Conservation (phyloP, 2,888 invertebrate genomes). For the Chymomyza procnemis region DNA sequence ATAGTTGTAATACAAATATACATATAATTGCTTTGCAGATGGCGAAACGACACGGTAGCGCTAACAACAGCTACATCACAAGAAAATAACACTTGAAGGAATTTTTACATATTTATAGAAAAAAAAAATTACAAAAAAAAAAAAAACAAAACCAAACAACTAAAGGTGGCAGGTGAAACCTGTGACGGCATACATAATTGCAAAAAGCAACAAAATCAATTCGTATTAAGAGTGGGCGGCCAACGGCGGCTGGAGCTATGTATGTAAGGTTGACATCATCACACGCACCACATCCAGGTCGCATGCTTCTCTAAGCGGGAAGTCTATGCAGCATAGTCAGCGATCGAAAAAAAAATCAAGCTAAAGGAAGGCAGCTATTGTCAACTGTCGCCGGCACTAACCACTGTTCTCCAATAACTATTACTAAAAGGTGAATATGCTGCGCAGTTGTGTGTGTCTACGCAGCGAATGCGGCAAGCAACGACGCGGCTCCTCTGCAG, state of each 20-base stretch:
- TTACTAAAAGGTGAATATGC: conserved; percentile 57
- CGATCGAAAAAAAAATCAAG: conserved; percentile 1
- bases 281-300: conserved; percentile 3
- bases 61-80: not conserved
- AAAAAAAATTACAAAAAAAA: not conserved
- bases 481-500: conserved; percentile 78
- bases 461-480: conserved; percentile 72
- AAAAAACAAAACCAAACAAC: not conserved
- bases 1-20: not conserved
- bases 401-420: not conserved
- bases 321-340: not conserved
- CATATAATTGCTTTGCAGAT: not conserved
- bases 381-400: too few species aligned
- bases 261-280: not conserved
- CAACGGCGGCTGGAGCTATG: not conserved
- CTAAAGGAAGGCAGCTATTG: not conserved
- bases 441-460: conserved; percentile 78
- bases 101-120: not conserved
- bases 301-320: conserved; percentile 11
- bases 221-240: conserved; percentile 38
- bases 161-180: not conserved
- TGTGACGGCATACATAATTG: not conserved
- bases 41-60: not conserved
- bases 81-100: not conserved
- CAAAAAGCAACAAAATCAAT: conserved; percentile 30